A percentile compares a stretch with the other conserved stretches of the same genome.
phyloP scores from a whole-genome alignment of 92 coral and sea anemone species.

The Isaurus tuberculatus region DNA sequence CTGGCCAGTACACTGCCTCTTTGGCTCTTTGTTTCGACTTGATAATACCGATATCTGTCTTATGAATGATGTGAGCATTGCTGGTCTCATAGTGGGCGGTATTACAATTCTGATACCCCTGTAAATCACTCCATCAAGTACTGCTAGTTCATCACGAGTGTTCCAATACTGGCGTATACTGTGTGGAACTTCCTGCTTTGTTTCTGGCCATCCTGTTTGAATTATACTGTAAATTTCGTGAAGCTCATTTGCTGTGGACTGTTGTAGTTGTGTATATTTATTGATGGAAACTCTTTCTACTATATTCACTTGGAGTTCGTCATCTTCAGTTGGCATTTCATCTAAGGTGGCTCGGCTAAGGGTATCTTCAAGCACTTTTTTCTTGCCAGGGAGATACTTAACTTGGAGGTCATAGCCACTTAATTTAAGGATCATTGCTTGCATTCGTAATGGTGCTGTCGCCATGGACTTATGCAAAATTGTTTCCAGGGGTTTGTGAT shows the following conservation, averaged over 20 bases:
- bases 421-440: constrained; percentile 52
- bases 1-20: constrained; percentile 70
- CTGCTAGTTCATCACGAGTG: constrained; percentile 53
- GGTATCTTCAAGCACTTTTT: constrained; percentile 51
- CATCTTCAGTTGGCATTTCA: constrained; percentile 59
- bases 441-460: constrained; percentile 54
- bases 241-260: constrained; percentile 65
- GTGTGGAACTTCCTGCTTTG: constrained; percentile 59
- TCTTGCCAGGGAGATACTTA: constrained; percentile 54
- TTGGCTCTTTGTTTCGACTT: constrained; percentile 69
- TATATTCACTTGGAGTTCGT: constrained; percentile 56
- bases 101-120: constrained; percentile 62
- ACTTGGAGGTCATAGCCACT: constrained; percentile 51
- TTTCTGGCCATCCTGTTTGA: constrained; percentile 56
- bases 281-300: constrained; percentile 63
- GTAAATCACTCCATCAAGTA: constrained; percentile 46
- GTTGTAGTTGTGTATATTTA: constrained; percentile 60
- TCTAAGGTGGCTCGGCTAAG: constrained; percentile 56
- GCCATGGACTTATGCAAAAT: constrained; percentile 39
- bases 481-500: constrained; percentile 63
- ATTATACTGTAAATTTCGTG: constrained; percentile 55
- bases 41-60: constrained; percentile 38
- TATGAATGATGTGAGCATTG: constrained; percentile 55
- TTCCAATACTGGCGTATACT: constrained; percentile 52
- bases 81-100: constrained; percentile 64